Evolutionary conservation across 92 coral and sea anemone species (phyloP).

Genomic region (Epizoanthus ramosus): DNA sequence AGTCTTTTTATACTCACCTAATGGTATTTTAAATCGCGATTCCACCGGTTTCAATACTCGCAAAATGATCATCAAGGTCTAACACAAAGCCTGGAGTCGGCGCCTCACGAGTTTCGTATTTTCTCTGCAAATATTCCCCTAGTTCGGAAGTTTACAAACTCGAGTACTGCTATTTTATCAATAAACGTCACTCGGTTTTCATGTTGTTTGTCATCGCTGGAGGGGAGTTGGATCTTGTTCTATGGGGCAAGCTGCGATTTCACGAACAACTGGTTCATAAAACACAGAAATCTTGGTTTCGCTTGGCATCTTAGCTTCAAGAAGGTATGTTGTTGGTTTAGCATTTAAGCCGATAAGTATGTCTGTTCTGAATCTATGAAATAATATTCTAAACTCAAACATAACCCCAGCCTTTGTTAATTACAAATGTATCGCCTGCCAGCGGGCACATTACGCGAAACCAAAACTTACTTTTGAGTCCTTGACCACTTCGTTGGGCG

Average conservation of each 20-base stretch:
- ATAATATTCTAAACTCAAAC: constrained; percentile 5
- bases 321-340: not conserved
- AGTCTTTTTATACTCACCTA: not conserved
- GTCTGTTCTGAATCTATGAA: not conserved
- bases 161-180: not conserved
- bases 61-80: too few relatives aligned
- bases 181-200: constrained; percentile 16
- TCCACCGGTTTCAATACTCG: too few relatives aligned
- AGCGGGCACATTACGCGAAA: not conserved
- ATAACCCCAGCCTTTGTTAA: constrained; percentile 13
- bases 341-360: not conserved
- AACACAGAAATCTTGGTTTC: not conserved
- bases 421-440: not conserved
- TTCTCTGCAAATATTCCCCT: constrained; percentile 26
- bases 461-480: constrained; percentile 7
- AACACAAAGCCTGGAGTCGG: too few relatives aligned
- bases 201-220: constrained; percentile 11
- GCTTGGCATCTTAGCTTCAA: not conserved
- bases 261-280: not conserved
- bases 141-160: constrained; percentile 37
- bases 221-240: not conserved
- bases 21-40: too few relatives aligned
- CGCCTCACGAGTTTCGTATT: constrained; percentile 1
- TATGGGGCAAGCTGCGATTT: not conserved
- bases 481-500: not conserved